Percentiles rank a stretch among this genome's conserved stretches.
phyloP scores from a whole-genome alignment of 2,113 vertebrate genomes.

The Uria lomvia region DNA sequence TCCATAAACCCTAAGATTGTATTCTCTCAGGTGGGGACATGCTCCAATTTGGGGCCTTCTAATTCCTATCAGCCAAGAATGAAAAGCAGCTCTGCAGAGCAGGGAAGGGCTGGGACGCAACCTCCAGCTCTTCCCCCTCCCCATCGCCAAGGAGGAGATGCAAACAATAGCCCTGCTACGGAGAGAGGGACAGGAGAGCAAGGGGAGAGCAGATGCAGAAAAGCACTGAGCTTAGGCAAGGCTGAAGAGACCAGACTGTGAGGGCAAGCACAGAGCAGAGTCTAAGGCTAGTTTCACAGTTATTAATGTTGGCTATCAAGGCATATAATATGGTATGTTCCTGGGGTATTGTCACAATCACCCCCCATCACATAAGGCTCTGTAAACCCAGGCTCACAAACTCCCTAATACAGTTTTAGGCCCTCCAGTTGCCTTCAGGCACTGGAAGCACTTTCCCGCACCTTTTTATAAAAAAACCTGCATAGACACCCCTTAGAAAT shows the following conservation, averaged over 20 bases:
- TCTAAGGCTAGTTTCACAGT: background rate
- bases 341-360: background rate
- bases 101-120: background rate
- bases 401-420: background rate
- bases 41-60: rapidly evolving
- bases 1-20: background rate
- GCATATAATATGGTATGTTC: background rate
- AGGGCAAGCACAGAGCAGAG: background rate
- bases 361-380: rapidly evolving
- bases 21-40: background rate
- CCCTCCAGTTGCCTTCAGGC: background rate
- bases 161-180: background rate
- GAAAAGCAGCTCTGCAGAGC: background rate
- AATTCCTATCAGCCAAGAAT: background rate
- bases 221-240: background rate
- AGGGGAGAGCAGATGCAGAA: background rate
- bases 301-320: background rate
- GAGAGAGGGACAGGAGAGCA: background rate
- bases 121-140: background rate
- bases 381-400: background rate
- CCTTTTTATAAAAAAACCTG: background rate
- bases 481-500: background rate
- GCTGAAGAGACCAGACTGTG: background rate
- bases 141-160: background rate
- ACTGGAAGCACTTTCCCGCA: background rate